Evolutionary conservation across 2,113 vertebrate genomes (phyloP).

Genomic region (Megaleporinus macrocephalus): DNA sequence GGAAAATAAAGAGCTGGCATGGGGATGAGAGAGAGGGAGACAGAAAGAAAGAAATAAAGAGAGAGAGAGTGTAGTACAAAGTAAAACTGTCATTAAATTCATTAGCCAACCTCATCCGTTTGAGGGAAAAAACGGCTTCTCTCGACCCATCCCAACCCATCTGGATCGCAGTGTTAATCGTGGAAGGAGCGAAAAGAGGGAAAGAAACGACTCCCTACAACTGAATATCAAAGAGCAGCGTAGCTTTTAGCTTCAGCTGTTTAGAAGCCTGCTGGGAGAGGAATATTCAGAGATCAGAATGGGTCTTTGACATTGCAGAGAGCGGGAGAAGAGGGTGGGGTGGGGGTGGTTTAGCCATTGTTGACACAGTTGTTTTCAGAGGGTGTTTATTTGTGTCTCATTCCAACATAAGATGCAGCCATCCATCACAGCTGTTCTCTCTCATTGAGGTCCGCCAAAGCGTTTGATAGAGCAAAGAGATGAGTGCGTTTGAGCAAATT

Average conservation of each 20-base stretch:
- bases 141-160: not conserved
- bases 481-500: slow-evolving; percentile 41
- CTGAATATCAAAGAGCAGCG: slow-evolving; percentile 40
- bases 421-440: slow-evolving; percentile 51
- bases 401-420: slow-evolving; percentile 36
- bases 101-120: slow-evolving; percentile 50
- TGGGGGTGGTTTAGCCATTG: slow-evolving; percentile 20
- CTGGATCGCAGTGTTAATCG: slow-evolving; percentile 11
- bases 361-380: slow-evolving; percentile 40
- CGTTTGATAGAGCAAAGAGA: slow-evolving; percentile 46
- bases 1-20: not conserved
- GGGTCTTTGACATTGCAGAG: slow-evolving; percentile 22
- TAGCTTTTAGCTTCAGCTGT: slow-evolving; percentile 33
- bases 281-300: slow-evolving; percentile 52
- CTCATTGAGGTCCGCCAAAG: slow-evolving; percentile 33
- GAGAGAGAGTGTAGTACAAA: slow-evolving; percentile 24
- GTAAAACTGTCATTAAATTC: slow-evolving; percentile 46
- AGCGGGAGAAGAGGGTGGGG: not conserved
- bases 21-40: not conserved
- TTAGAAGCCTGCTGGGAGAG: slow-evolving; percentile 44
- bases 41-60: slow-evolving; percentile 23
- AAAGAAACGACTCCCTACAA: slow-evolving; percentile 18
- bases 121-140: slow-evolving; percentile 35
- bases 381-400: not conserved
- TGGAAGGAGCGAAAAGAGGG: slow-evolving; percentile 16